Conservation (phyloP, 2,113 vertebrate genomes). For the Marmota flaviventris region DNA sequence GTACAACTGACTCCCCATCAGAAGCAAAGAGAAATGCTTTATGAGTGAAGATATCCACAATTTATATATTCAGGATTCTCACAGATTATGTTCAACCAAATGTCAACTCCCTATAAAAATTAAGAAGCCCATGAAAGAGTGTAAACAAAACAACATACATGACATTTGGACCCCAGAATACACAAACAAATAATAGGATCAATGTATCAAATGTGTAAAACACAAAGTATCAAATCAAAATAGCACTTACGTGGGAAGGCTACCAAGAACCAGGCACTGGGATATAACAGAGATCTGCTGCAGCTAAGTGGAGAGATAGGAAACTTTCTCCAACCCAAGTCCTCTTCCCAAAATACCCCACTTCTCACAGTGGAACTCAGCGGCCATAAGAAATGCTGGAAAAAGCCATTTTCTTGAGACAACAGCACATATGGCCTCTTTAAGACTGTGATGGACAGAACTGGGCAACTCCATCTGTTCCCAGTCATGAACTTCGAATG, state of each 20-base stretch:
- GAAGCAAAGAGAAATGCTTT: background rate
- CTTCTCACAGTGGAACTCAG: fast-evolving
- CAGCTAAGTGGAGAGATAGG: background rate
- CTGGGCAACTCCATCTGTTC: background rate
- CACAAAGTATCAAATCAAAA: background rate
- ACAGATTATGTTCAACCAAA: background rate
- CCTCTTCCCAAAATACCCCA: background rate
- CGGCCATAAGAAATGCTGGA: background rate
- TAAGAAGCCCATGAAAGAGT: background rate
- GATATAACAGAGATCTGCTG: background rate
- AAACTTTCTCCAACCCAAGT: background rate
- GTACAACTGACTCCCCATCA: background rate
- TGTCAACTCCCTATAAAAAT: background rate
- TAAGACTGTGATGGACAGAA: background rate
- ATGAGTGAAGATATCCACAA: background rate
- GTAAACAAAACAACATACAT: background rate
- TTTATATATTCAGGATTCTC: background rate
- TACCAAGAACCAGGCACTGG: background rate
- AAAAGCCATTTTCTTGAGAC: background rate
- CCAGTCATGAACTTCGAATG: background rate
- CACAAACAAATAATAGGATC: background rate
- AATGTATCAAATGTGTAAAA: background rate
- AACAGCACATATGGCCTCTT: fast-evolving
- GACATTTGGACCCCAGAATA: background rate
- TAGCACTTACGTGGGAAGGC: background rate